Evolutionary conservation across 2,797 vertebrate genomes (phyloP).

Genomic region (Eospalax fontanierii): DNA sequence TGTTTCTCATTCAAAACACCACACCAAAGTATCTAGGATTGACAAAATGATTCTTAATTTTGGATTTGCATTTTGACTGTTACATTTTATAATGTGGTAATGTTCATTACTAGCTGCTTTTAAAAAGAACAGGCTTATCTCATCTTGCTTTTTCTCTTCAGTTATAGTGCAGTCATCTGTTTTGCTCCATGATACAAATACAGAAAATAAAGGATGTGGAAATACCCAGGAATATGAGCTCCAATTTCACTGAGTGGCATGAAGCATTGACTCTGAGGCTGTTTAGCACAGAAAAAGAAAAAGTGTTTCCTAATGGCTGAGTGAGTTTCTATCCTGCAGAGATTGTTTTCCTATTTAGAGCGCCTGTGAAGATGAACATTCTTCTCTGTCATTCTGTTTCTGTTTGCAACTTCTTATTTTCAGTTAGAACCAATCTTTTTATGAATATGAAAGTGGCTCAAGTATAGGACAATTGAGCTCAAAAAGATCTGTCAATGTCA

Average conservation of each 20-base stretch:
- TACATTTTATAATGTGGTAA: background rate
- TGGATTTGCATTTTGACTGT: conserved; percentile 4
- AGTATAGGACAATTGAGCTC: conserved; percentile 53
- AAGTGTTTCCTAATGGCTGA: conserved; percentile 49
- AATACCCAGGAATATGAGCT: conserved; percentile 23
- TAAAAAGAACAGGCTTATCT: background rate
- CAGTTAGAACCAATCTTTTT: conserved; percentile 62
- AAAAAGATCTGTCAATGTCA: conserved; percentile 37
- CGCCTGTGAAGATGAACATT: conserved; percentile 18
- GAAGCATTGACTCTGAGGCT: background rate
- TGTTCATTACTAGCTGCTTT: background rate
- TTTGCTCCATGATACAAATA: conserved; percentile 13
- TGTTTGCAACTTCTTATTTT: conserved; percentile 66
- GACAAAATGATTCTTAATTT: background rate
- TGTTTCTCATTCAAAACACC: background rate
- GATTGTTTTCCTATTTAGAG: conserved; percentile 73
- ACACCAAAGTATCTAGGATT: background rate
- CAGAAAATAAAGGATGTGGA: conserved; percentile 40
- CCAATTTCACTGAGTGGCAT: conserved; percentile 1
- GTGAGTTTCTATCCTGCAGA: conserved; percentile 45
- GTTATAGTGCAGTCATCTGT: background rate
- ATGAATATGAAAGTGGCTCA: conserved; percentile 67
- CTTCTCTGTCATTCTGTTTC: conserved; percentile 61
- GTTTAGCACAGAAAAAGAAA: conserved; percentile 45
- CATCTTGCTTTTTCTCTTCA: background rate